Evolutionary conservation across 2,113 vertebrate genomes (phyloP), one percentile per base, ranked within the genome.

Genomic region (Ophiodon elongatus): DNA sequence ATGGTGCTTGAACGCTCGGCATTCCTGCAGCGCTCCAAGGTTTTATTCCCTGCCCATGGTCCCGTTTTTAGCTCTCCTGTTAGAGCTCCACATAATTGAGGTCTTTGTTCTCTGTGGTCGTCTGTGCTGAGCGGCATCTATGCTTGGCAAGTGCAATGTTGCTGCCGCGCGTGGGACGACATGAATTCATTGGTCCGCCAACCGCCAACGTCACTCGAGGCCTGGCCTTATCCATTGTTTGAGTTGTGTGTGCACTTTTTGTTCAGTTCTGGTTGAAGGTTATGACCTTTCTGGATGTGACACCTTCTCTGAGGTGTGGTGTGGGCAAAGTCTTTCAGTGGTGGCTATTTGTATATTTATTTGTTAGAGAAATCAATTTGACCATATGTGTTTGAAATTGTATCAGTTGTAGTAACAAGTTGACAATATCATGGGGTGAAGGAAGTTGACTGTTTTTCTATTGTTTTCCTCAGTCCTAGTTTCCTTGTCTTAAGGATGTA

Each of bases 61-160:
- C 90, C 89, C 64, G 74, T 92, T 93, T 94, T 93, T 91, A 87
- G 90, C 91, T 85, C 90, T 89, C 87, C 89, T 90, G 92, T 91
- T 91, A 25, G 90, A 59, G 75, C 35, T 6, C 73, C 79, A 82
- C 83, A 93, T 96, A 92, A 95, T 92, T 93, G 91, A 90, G 86
- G 91, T 87, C 91, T 94, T 94, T 94, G 93, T 95, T 93, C 80
- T 65, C 82, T 89, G 86, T 80, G 88, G 87, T 85, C 56, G 71
- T 71, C 81, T 79, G 73, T 72, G 75, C 79, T 21, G 80, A 41
- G 84, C 67, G 67, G 82, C 77, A 69, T 85, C 77, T n/a, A 69
- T 19, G 73, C 79, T 39, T 13, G 78, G 78, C 64, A 50, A 86
- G 82, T 56, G 86, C 84, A 74, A 72, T 21, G 83, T 70, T 87